These are phyloP conservation scores for Paramisgurnus dabryanus DNA, from an alignment of 2,113 vertebrate genomes.

Conservation along the genomic window DNA sequence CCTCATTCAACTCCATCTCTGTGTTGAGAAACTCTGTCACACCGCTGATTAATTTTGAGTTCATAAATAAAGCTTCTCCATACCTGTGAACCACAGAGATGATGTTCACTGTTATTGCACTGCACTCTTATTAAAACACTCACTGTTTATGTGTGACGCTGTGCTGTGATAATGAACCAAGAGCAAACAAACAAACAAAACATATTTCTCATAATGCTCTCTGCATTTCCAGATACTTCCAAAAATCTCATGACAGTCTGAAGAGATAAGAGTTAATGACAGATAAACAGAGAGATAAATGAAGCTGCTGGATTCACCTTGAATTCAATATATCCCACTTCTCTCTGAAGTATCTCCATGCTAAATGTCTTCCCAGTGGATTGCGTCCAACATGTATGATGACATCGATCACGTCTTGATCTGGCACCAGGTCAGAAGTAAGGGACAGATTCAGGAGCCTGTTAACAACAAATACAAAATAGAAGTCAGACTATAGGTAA, in stretches of 20 bases:
- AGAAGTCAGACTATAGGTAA: no score
- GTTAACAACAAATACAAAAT: slow-evolving; percentile 11
- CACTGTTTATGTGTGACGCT: not conserved
- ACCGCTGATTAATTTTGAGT: slow-evolving; percentile 93
- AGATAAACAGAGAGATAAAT: not conserved
- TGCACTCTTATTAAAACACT: not conserved
- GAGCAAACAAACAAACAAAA: slow-evolving; percentile 4
- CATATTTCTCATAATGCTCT: slow-evolving; percentile 26
- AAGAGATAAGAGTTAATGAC: not conserved
- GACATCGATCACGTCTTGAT: slow-evolving; percentile 96
- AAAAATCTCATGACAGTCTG: no score
- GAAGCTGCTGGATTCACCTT: slow-evolving; percentile 76
- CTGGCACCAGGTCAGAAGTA: slow-evolving; percentile 91
- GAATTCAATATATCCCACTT: slow-evolving; percentile 95
- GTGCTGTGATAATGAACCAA: not conserved
- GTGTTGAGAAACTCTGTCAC: slow-evolving; percentile 98
- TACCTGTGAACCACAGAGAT: slow-evolving; percentile 76
- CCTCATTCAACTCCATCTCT: slow-evolving; percentile 89
- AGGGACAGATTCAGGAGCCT: slow-evolving; percentile 94
- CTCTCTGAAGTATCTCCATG: slow-evolving; percentile 95
- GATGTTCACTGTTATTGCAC: no score
- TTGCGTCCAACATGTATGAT: slow-evolving; percentile 95
- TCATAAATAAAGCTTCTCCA: slow-evolving; percentile 98
- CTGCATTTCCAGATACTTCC: slow-evolving; percentile 7
- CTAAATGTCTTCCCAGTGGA: slow-evolving; percentile 91